Percentiles rank a stretch among this genome's conserved stretches.
Conservation (phyloP, 2,113 vertebrate species). For the Catharus fuscescens region DNA sequence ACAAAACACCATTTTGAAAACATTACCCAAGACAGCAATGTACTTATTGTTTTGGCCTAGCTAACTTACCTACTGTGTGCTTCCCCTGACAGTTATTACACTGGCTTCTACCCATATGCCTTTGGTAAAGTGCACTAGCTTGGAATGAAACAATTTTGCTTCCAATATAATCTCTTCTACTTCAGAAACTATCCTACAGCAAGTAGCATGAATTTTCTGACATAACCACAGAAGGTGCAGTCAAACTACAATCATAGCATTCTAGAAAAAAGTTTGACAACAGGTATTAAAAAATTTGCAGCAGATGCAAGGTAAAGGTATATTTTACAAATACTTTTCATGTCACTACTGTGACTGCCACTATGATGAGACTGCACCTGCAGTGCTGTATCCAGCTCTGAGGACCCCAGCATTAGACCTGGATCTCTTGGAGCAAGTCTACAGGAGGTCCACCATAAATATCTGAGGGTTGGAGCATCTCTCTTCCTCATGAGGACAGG, state of each 20-base stretch:
- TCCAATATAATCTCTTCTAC: neutral
- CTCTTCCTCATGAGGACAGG: neutral
- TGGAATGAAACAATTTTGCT: neutral
- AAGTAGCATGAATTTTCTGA: neutral
- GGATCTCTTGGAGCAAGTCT: neutral
- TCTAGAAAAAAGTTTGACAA: neutral
- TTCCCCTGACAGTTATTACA: neutral
- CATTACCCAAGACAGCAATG: neutral
- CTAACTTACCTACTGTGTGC: neutral
- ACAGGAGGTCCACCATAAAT: neutral
- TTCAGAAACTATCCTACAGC: neutral
- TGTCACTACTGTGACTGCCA: neutral
- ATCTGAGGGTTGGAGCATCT: neutral
- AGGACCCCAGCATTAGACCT: neutral
- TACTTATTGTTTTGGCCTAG: neutral
- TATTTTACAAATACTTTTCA: neutral
- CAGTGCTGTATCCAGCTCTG: neutral
- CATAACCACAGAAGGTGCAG: neutral
- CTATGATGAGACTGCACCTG: neutral
- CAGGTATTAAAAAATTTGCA: neutral
- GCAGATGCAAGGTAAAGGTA: neutral
- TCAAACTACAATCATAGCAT: neutral
- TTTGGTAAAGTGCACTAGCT: neutral
- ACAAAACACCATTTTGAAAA: neutral
- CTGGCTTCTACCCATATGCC: neutral